Evolutionary conservation across 2,113 vertebrate species (phyloP), one percentile per base, ranked within the genome.

Genomic region (Pithys albifrons): DNA sequence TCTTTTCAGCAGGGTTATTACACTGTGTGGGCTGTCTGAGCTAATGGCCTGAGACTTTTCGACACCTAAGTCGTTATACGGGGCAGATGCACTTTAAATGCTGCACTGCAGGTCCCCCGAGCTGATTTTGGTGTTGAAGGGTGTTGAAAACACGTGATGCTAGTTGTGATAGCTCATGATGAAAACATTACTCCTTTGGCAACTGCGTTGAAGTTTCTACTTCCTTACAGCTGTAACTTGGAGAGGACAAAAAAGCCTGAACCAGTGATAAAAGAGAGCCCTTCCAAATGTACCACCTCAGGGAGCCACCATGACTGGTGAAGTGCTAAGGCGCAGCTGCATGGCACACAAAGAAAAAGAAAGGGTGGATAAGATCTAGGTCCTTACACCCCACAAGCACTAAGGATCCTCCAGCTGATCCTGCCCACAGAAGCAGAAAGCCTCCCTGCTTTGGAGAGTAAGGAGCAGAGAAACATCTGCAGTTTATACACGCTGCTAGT

Each of bases 391-490:
- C 58, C 15, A 7, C 8, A 55, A 88, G 18, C 3, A 3, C 27
- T 31, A 25, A 45, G 22, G 13, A 35, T 52, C 15, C 6, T 64
- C 19, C n/a, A 64, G 39, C 16, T 78, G 27, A 51, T 89, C 18
- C 20, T 39, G 20, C 27, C 6, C 67, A 67, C 37, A 51, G 41
- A 48, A 91, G 33, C 1, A 2, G 43, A 72, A 85, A 54, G 2
- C 14, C 19, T 52, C 1, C 0, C 51, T 62, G 45, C 8, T 31
- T 37, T 58, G 1, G 27, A 29, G 5, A 73, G 25, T 11, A 70
- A 58, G 0, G 1, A 43, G 5, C 10, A 65, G 28, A 48, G 35
- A 49, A 79, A 35, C 3, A 1, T 14, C 4, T 10, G 8, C 7
- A 15, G 4, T 73, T 85, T 69, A 73, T 13, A 16, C 15, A 14